Percentiles rank a stretch among this genome's conserved stretches.
phyloP scores from a whole-genome alignment of 2,797 vertebrate species.

The Pseudopleuronectes americanus region DNA sequence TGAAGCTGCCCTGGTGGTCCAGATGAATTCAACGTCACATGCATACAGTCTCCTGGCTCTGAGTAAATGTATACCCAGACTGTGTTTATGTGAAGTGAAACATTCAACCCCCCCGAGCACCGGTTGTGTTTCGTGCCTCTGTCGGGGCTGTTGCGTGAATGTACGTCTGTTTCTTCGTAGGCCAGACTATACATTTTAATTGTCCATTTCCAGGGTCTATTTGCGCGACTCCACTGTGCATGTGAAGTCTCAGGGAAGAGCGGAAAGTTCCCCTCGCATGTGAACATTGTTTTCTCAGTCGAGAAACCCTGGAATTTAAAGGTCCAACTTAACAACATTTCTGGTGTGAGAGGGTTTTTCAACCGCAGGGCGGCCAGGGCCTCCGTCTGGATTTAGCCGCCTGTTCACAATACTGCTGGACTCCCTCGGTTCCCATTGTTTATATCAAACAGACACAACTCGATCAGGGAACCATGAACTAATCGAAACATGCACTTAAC shows the following conservation, averaged over 20 bases:
- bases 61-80: slow-evolving; percentile 41
- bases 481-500: not conserved
- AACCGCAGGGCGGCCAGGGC: slow-evolving; percentile 62
- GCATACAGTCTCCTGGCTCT: slow-evolving; percentile 17
- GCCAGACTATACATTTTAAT: slow-evolving; percentile 56
- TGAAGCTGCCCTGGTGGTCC: slow-evolving; percentile 46
- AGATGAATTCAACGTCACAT: slow-evolving; percentile 17
- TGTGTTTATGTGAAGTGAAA: slow-evolving; percentile 51
- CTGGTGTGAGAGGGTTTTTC: slow-evolving; percentile 53
- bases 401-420: slow-evolving; percentile 25
- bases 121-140: slow-evolving; percentile 4
- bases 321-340: slow-evolving; percentile 49
- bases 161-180: slow-evolving; percentile 16
- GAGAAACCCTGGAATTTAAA: slow-evolving; percentile 64
- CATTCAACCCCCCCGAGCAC: slow-evolving; percentile 3
- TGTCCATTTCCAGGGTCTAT: slow-evolving; percentile 46
- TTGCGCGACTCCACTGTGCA: slow-evolving; percentile 42
- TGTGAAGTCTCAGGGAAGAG: slow-evolving; percentile 31
- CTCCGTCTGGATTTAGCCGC: slow-evolving; percentile 53
- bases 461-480: slow-evolving; percentile 14
- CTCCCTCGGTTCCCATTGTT: slow-evolving; percentile 35
- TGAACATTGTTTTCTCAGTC: slow-evolving; percentile 63
- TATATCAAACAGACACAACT: slow-evolving; percentile 42
- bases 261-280: slow-evolving; percentile 57
- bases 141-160: slow-evolving; percentile 16